Evolutionary conservation across 1,140 invertebrate species (phyloP).

Genomic region (Drosophila sp.): DNA sequence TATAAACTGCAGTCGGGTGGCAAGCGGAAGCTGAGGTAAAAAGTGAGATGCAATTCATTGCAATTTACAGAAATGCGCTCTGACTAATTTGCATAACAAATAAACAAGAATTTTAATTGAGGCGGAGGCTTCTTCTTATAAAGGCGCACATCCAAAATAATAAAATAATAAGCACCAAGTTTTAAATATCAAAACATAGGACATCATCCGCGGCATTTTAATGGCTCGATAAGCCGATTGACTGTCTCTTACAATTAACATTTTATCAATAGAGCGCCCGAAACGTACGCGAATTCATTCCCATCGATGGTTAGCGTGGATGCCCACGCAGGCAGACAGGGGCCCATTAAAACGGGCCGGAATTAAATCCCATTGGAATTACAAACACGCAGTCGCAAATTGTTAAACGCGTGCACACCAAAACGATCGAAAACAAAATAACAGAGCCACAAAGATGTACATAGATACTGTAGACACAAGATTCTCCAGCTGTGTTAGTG

Average conservation of each 20-base stretch:
- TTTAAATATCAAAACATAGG: constrained; percentile 42
- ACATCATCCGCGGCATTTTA: constrained; percentile 43
- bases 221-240: constrained; percentile 29
- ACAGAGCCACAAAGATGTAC: constrained; percentile 32
- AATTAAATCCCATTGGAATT: constrained; percentile 67
- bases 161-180: constrained; percentile 29
- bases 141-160: constrained; percentile 34
- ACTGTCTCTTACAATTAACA: constrained; percentile 38
- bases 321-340: neutral
- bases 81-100: constrained; percentile 70
- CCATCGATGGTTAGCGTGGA: neutral
- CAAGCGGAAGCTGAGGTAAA: constrained; percentile 35
- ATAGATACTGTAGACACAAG: constrained; percentile 18
- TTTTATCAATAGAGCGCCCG: constrained; percentile 43
- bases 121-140: constrained; percentile 5
- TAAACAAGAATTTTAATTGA: constrained; percentile 62
- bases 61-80: constrained; percentile 38
- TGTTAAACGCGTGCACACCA: constrained; percentile 62
- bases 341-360: constrained; percentile 47
- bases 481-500: neutral
- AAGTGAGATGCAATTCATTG: constrained; percentile 8
- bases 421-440: constrained; percentile 41
- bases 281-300: constrained; percentile 3
- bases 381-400: constrained; percentile 62
- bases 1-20: constrained; percentile 14